Conservation (phyloP, 1,140 invertebrate genomes). For the Periplaneta americana region DNA sequence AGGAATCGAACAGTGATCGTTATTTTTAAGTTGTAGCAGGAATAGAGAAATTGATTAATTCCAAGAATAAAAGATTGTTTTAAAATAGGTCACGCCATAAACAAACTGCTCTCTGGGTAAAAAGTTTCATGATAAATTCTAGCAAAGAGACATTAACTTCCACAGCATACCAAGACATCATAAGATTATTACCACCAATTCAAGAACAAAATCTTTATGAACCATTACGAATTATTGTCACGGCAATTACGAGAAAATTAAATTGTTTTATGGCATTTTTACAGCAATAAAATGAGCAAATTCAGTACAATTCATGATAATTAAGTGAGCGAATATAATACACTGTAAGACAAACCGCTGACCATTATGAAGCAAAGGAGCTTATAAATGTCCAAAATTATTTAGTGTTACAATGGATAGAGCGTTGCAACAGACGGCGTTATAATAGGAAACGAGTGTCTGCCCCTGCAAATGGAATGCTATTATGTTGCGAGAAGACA, state of each 20-base stretch:
- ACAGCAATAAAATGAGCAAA: background rate
- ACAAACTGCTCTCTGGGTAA: too few species aligned
- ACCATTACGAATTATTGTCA: background rate
- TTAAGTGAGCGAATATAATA: background rate
- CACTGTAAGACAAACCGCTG: background rate
- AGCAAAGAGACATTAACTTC: too few species aligned
- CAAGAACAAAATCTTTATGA: background rate
- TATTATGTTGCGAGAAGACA: background rate
- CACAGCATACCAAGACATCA: too few species aligned
- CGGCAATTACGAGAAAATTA: background rate
- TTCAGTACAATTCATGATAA: background rate
- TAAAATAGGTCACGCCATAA: background rate
- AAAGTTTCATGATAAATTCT: background rate
- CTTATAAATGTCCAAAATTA: background rate
- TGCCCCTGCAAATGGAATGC: background rate
- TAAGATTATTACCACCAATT: background rate
- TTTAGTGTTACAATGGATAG: background rate
- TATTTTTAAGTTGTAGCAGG: too few species aligned
- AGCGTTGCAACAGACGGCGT: background rate
- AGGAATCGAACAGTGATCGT: too few species aligned
- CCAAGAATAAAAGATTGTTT: too few species aligned
- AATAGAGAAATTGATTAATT: too few species aligned
- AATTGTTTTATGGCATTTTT: background rate
- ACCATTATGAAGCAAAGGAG: background rate
- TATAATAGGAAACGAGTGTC: background rate